Evolutionary conservation across 2,113 vertebrate species (phyloP), one percentile per base, ranked within the genome.

Genomic region (Marcusenius ussheri): DNA sequence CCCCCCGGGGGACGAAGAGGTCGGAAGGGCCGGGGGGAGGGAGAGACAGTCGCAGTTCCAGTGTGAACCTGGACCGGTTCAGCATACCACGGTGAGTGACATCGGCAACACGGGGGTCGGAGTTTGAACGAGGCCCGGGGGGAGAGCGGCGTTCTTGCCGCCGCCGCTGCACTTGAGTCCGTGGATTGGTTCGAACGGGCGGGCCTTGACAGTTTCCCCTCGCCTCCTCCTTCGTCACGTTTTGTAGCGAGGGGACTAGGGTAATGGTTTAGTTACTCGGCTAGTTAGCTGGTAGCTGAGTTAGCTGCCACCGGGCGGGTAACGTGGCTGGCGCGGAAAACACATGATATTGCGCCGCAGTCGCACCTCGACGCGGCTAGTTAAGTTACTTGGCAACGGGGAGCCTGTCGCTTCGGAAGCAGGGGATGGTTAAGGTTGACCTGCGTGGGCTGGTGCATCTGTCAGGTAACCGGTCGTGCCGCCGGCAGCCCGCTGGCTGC

Each of bases 101-200:
- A 92, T 94, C 91, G 27, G 50, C 56, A 90, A 90, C 93, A 92
- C 91, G 94, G 94, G 95, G 94, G 94, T 95, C 93, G 94, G 95
- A 96, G 95, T 96, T 96, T 91, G 94, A 94, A 92, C 89, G 83
- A 94, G 96, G 95, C 95, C 95, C 94, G 91, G 90, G 94, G 94
- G 95, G 95, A 95, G 95, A 95, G 94, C 94, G 95, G 94, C 94
- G 95, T 94, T 95, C 62, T 90, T 91, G 92, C 92, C 94, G 93
- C 94, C 93, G 93, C 94, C 93, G 92, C 91, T 49, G 91, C 90
- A 93, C 93, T 92, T 93, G 95, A 95, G 95, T 94, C 94, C 93
- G 94, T 93, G 94, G 94, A 93, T 94, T 92, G 91, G 93, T 91
- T 92, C 93, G 90, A 90, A 91, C 45, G 92, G 92, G 91, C 92